Percentiles rank a stretch among this genome's conserved stretches.
These are phyloP conservation scores for Sinonovacula constricta DNA, from an alignment of 1,140 invertebrate species.

Conservation along the genomic window DNA sequence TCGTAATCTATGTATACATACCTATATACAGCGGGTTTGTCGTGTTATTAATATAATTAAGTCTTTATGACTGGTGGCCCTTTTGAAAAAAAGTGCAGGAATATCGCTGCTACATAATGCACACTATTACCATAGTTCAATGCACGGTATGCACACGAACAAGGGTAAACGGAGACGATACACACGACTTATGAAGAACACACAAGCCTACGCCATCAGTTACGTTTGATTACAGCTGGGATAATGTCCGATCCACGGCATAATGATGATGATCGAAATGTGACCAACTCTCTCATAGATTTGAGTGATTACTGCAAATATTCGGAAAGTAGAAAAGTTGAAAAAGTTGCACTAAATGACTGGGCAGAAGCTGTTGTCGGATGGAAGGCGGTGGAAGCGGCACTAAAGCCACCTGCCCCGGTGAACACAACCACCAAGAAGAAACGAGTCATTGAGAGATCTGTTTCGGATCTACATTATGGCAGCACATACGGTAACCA, in stretches of 20 bases:
- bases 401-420: conserved; percentile 33
- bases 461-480: conserved; percentile 34
- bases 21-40: too few relatives aligned
- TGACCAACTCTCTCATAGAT: conserved; percentile 45
- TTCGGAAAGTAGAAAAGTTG: conserved; percentile 21
- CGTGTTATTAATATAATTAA: too few relatives aligned
- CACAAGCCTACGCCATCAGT: too few relatives aligned
- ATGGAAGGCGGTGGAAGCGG: conserved; percentile 56
- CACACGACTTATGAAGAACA: too few relatives aligned
- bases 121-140: too few relatives aligned
- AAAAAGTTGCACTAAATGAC: conserved; percentile 47
- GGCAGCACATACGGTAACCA: conserved; percentile 9
- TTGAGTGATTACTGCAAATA: conserved; percentile 51
- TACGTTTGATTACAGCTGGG: not conserved
- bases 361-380: conserved; percentile 62
- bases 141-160: too few relatives aligned
- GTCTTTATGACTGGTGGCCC: too few relatives aligned
- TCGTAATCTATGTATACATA: too few relatives aligned
- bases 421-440: conserved; percentile 43
- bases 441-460: conserved; percentile 40
- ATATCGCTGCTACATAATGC: too few relatives aligned
- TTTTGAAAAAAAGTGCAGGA: too few relatives aligned
- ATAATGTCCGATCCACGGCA: conserved; percentile 54
- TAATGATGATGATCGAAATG: conserved; percentile 50
- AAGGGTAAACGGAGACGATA: too few relatives aligned